Conservation (phyloP, 2,797 vertebrate genomes). For the Leptodactylus fallax region DNA sequence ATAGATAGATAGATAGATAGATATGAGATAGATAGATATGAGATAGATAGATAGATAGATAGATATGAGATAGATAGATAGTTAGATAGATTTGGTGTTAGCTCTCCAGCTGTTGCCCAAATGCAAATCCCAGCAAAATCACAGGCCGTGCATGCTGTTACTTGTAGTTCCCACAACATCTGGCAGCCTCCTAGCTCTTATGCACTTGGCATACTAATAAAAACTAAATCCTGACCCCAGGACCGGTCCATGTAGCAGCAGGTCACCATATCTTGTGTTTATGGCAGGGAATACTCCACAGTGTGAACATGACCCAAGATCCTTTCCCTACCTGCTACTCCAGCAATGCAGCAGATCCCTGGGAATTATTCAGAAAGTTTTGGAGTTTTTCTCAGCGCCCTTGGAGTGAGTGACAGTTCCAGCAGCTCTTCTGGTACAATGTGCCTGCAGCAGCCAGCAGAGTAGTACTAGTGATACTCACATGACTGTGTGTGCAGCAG, state of each 20-base stretch:
- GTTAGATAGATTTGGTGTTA: not conserved
- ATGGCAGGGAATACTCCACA: not conserved
- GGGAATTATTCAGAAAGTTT: slow-evolving; percentile 12
- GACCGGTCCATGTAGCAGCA: not conserved
- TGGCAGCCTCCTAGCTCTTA: not conserved
- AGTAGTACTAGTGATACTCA: slow-evolving; percentile 82
- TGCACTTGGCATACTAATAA: not conserved
- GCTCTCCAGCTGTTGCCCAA: not conserved
- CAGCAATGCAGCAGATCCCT: slow-evolving; percentile 26
- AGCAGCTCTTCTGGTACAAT: slow-evolving; percentile 55
- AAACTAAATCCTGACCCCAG: not conserved
- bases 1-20: not conserved
- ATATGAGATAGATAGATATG: not conserved
- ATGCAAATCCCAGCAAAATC: not conserved
- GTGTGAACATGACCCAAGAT: not conserved
- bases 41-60: no score
- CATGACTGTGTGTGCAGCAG: slow-evolving; percentile 75
- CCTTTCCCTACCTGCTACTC: slow-evolving; percentile 27
- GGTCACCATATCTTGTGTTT: slow-evolving; percentile 48
- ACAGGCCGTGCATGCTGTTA: not conserved
- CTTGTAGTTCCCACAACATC: slow-evolving; percentile 25
- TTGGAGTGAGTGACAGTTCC: slow-evolving; percentile 63
- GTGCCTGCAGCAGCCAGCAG: slow-evolving; percentile 66
- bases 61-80: not conserved
- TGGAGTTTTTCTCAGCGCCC: slow-evolving; percentile 16